Evolutionary conservation across 2,797 vertebrate species (phyloP).

Genomic region (Pseudochaenichthys georgianus): DNA sequence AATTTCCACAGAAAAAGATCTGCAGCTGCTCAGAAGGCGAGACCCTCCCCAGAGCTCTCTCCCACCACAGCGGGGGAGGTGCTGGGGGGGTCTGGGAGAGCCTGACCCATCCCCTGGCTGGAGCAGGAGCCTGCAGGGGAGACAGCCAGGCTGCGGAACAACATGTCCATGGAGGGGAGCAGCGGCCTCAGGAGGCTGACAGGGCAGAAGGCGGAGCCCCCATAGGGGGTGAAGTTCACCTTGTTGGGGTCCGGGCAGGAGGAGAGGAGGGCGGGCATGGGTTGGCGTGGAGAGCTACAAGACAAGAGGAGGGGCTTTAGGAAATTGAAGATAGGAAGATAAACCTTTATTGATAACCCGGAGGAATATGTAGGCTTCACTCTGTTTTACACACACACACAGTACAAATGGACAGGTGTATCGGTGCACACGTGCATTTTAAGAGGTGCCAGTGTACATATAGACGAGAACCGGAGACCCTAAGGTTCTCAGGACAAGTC

Average conservation of each 20-base stretch:
- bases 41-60: slow-evolving; percentile 45
- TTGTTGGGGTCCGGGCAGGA: slow-evolving; percentile 94
- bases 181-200: slow-evolving; percentile 90
- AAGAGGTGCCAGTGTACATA: too few species aligned
- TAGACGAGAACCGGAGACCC: too few species aligned
- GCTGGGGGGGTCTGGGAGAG: slow-evolving; percentile 47
- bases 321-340: neutral
- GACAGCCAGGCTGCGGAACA: slow-evolving; percentile 84
- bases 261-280: slow-evolving; percentile 78
- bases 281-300: slow-evolving; percentile 76
- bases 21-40: slow-evolving; percentile 59
- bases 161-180: slow-evolving; percentile 87
- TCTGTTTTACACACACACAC: too few species aligned
- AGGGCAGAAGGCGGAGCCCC: slow-evolving; percentile 92
- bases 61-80: slow-evolving; percentile 56
- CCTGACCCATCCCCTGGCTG: slow-evolving; percentile 58
- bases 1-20: slow-evolving; percentile 27
- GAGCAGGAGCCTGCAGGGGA: slow-evolving; percentile 67
- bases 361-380: too few species aligned
- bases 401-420: too few species aligned
- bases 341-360: too few species aligned
- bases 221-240: slow-evolving; percentile 91
- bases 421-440: too few species aligned
- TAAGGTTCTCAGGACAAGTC: too few species aligned
- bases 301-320: slow-evolving; percentile 16